phyloP scores from a whole-genome alignment of 2,888 invertebrate species.

The Ichneumoninae sp. region DNA sequence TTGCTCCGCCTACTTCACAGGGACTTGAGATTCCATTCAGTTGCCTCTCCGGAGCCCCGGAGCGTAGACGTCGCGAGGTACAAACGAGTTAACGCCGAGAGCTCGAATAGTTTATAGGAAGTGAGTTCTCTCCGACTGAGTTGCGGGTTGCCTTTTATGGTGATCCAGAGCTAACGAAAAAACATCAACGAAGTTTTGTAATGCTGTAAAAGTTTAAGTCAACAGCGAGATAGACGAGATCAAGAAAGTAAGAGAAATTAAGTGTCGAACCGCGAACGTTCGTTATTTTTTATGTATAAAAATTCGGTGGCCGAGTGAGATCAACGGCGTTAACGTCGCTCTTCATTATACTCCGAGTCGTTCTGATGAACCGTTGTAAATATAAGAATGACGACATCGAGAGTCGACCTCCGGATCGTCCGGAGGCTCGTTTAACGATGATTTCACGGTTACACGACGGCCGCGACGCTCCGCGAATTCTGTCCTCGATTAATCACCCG shows the following conservation, averaged over 20 bases:
- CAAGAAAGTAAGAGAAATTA: conserved; percentile 67
- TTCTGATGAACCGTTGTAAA: conserved; percentile 71
- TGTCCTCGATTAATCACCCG: neutral
- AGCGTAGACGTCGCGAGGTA: conserved; percentile 9
- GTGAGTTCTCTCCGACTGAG: conserved; percentile 66
- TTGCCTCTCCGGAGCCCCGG: conserved; percentile 38
- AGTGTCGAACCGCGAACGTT: neutral
- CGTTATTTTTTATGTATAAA: neutral
- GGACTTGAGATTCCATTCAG: conserved; percentile 41
- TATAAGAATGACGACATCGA: conserved; percentile 81
- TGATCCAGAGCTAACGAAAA: conserved; percentile 75
- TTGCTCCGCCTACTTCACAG: conserved; percentile 27
- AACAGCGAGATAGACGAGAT: conserved; percentile 52
- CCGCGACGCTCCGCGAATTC: neutral
- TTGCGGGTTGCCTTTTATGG: conserved; percentile 83
- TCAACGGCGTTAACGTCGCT: conserved; percentile 16
- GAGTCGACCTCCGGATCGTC: conserved; percentile 42
- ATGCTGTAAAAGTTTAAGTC: conserved; percentile 75
- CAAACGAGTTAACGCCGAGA: neutral
- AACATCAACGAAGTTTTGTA: conserved; percentile 63
- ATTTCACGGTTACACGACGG: conserved; percentile 11
- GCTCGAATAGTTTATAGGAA: conserved; percentile 65
- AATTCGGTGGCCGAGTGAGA: neutral
- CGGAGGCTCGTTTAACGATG: conserved; percentile 1
- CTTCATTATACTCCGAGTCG: conserved; percentile 14